Conservation (phyloP, 2,888 invertebrate species). For the Beris morrisii region DNA sequence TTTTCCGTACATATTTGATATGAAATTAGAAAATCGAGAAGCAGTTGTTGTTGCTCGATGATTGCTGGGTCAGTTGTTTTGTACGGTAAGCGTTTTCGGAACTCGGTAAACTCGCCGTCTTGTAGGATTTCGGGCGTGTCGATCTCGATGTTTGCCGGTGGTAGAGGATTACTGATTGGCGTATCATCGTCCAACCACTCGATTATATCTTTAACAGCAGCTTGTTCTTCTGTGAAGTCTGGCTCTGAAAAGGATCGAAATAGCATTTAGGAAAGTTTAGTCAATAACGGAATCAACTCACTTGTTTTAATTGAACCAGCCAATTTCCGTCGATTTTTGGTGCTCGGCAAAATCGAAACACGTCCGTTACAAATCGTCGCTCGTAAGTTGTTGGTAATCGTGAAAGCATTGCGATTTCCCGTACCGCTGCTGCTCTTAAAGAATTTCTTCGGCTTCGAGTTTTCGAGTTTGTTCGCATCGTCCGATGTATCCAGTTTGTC, state of each 20-base stretch:
- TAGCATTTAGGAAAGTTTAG: slow-evolving; percentile 8
- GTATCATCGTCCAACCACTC: slow-evolving; percentile 46
- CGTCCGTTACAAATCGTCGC: slow-evolving; percentile 50
- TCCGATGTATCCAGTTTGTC: background rate
- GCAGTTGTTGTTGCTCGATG: slow-evolving; percentile 50
- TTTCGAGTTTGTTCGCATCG: slow-evolving; percentile 39
- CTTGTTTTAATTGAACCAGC: slow-evolving; percentile 12
- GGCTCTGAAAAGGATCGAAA: slow-evolving; percentile 40
- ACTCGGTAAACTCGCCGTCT: slow-evolving; percentile 41
- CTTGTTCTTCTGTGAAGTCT: slow-evolving; percentile 51
- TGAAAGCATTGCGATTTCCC: slow-evolving; percentile 48
- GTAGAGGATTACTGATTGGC: background rate
- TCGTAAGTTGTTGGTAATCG: slow-evolving; percentile 49
- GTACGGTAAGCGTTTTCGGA: slow-evolving; percentile 49
- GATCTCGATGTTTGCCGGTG: background rate
- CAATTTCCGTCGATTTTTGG: background rate
- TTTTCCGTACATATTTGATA: slow-evolving; percentile 53
- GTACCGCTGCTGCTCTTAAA: slow-evolving; percentile 50
- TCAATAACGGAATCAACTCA: background rate
- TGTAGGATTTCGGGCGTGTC: background rate
- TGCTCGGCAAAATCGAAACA: slow-evolving; percentile 44
- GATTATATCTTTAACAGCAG: slow-evolving; percentile 51
- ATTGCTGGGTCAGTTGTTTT: slow-evolving; percentile 49
- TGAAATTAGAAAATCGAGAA: slow-evolving; percentile 52
- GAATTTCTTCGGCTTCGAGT: slow-evolving; percentile 44